Evolutionary conservation across 2,797 vertebrate genomes (phyloP), one percentile per base, ranked within the genome.

Genomic region (Brotula barbata): DNA sequence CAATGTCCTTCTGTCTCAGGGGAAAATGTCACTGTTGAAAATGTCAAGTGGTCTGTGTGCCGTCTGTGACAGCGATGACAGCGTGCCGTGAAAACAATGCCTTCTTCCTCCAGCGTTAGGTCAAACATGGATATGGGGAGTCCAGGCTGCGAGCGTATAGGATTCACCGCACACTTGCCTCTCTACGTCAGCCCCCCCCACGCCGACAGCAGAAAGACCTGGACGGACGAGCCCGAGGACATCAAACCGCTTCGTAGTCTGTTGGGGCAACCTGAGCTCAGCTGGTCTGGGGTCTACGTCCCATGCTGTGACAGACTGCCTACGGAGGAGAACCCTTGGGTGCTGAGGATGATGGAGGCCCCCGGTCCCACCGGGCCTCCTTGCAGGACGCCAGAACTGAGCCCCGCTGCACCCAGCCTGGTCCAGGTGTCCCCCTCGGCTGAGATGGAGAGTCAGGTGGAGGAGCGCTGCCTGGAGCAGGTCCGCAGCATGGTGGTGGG

Each of bases 401-500:
- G 90, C 40, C 93, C 91, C 0, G 88, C 93, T 68, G 92, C 92
- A 52, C 90, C 93, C 78, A 92, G 91, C 83, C 94, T 93, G 48
- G 85, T 80, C 5, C 73, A 89, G 58, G 86, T 87, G 55, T 85
- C 34, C 75, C 85, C 16, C 3, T 14, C 48, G 5, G 37, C 37
- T 6, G 87, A 90, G 19, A 85, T 91, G 64, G 93, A 93, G 64
- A 88, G 90, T 21, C 92, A 92, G 10, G 82, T 91, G 77, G 95
- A 95, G 83, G 95, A 96, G 63, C 89, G 92, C 68, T 95, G 93
- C 0, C 84, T 98, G 84, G 96, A 98, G 87, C 95, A 98, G 87
- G 94, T 97, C 60, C 95, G 96, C 84, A 94, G 91, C 67, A 92
- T 97, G 93, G 95, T 98, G 81, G 92, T 97, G 78, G 94, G 93